Conservation (phyloP, 2,888 invertebrate genomes). For the Andrena bicolor region DNA sequence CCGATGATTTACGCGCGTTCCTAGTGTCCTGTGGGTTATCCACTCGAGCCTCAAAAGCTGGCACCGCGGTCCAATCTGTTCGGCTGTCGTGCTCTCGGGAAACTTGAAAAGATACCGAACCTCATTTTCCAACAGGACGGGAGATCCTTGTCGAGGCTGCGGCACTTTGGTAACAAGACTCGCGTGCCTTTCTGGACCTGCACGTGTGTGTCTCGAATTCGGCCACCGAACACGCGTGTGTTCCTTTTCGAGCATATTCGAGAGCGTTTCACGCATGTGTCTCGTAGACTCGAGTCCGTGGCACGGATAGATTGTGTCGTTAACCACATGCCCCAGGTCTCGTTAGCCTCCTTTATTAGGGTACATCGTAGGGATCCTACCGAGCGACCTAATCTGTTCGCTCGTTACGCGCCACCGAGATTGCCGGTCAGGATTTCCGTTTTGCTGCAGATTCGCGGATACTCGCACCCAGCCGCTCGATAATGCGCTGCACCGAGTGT, state of each 20-base stretch:
- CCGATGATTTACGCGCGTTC: slow-evolving; percentile 64
- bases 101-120: slow-evolving; percentile 58
- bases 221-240: slow-evolving; percentile 41
- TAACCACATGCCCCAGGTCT: slow-evolving; percentile 78
- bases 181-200: slow-evolving; percentile 79
- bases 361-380: slow-evolving; percentile 54
- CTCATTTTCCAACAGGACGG: slow-evolving; percentile 24
- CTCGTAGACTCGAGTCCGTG: slow-evolving; percentile 31
- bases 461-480: slow-evolving; percentile 15
- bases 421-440: slow-evolving; percentile 54
- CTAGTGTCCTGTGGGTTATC: slow-evolving; percentile 54
- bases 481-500: background rate
- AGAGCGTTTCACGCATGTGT: slow-evolving; percentile 51
- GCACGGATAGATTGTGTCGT: slow-evolving; percentile 51
- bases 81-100: slow-evolving; percentile 3
- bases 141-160: slow-evolving; percentile 66
- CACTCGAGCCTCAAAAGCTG: slow-evolving; percentile 30
- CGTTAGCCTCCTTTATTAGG: slow-evolving; percentile 74
- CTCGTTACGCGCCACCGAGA: slow-evolving; percentile 65
- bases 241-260: slow-evolving; percentile 41
- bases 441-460: slow-evolving; percentile 38
- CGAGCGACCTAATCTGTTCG: slow-evolving; percentile 71
- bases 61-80: slow-evolving; percentile 34
- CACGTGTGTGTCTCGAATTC: slow-evolving; percentile 78
- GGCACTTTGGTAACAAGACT: slow-evolving; percentile 84